Conservation (phyloP, 2,797 vertebrate species). For the Mionectes olivaceus region DNA sequence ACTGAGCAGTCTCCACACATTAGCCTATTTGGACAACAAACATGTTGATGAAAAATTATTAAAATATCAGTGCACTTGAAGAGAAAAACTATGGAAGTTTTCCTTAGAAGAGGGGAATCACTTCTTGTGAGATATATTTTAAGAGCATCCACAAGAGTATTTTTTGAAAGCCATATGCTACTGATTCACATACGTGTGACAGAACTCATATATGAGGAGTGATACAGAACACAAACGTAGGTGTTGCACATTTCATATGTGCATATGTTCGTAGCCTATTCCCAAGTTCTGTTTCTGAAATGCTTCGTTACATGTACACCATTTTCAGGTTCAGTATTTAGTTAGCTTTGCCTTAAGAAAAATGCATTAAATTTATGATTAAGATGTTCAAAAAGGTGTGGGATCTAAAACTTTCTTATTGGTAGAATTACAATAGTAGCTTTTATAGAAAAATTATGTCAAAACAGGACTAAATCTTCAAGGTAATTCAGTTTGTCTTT, state of each 20-base stretch:
- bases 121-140: constrained; percentile 53
- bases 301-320: not conserved
- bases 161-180: constrained; percentile 67
- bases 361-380: not conserved
- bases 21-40: not conserved
- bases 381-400: not conserved
- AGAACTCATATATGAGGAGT: constrained; percentile 59
- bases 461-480: not conserved
- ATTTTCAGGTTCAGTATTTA: constrained; percentile 28
- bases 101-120: not conserved
- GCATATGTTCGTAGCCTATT: constrained; percentile 40
- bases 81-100: constrained; percentile 15
- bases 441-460: not conserved
- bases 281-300: constrained; percentile 9
- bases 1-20: not conserved
- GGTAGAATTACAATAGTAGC: not conserved
- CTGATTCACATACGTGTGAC: constrained; percentile 57
- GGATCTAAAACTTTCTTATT: not conserved
- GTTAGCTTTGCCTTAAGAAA: not conserved
- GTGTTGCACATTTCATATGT: constrained; percentile 62
- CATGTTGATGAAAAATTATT: rapidly evolving
- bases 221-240: constrained; percentile 57
- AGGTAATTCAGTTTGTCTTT: not conserved
- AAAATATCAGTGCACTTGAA: not conserved
- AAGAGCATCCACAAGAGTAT: constrained; percentile 33